Evolutionary conservation across 2,888 invertebrate genomes (phyloP).

Genomic region (Clepsis dumicolana): DNA sequence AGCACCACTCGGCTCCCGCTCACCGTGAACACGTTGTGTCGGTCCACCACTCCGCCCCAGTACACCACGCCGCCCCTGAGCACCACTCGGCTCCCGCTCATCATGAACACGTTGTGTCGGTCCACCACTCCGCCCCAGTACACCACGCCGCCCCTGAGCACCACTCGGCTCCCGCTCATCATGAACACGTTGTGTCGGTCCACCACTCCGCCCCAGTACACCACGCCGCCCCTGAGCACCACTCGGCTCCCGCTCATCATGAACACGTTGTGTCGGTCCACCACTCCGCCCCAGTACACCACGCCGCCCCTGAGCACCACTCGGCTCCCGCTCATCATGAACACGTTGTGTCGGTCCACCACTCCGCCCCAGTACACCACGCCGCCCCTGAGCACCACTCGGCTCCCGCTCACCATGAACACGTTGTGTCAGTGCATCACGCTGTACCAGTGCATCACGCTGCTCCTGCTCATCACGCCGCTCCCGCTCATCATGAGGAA

Average conservation of each 20-base stretch:
- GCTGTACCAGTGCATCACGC: slow-evolving; percentile 47
- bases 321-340: slow-evolving; percentile 22
- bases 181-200: slow-evolving; percentile 14
- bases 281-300: slow-evolving; percentile 45
- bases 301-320: slow-evolving; percentile 48
- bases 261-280: slow-evolving; percentile 42
- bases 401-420: slow-evolving; percentile 35
- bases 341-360: slow-evolving; percentile 31
- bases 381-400: slow-evolving; percentile 19
- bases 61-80: slow-evolving; percentile 40
- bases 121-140: slow-evolving; percentile 42
- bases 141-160: slow-evolving; percentile 49
- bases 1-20: slow-evolving; percentile 23
- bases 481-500: slow-evolving; percentile 28
- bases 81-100: slow-evolving; percentile 38
- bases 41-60: slow-evolving; percentile 35
- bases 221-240: slow-evolving; percentile 32
- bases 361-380: slow-evolving; percentile 37
- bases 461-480: slow-evolving; percentile 46
- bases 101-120: slow-evolving; percentile 42
- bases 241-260: slow-evolving; percentile 28
- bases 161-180: slow-evolving; percentile 32
- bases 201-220: slow-evolving; percentile 39
- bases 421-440: slow-evolving; percentile 42
- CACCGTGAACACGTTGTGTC: slow-evolving; percentile 43